Conservation (phyloP, 2,113 vertebrate species). For the Campylomormyrus numenius region DNA sequence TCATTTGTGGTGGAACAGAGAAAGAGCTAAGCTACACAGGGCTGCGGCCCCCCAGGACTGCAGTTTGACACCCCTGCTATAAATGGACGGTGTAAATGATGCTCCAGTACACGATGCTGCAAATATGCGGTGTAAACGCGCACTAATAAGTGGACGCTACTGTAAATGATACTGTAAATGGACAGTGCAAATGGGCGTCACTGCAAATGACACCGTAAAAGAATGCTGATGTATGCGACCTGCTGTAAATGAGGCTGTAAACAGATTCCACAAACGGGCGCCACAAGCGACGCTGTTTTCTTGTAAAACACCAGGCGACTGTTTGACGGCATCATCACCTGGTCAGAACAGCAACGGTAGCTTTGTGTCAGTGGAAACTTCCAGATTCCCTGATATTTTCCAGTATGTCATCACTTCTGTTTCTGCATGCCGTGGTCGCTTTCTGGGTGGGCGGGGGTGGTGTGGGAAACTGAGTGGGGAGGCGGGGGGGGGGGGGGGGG, state of each 20-base stretch:
- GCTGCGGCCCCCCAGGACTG: too few relatives aligned
- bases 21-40: too few relatives aligned
- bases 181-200: neutral
- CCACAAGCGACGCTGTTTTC: neutral
- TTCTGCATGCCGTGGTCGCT: neutral
- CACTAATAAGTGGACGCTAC: neutral
- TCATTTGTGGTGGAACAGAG: too few relatives aligned
- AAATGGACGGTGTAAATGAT: neutral
- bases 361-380: neutral
- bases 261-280: neutral
- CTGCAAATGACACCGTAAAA: neutral
- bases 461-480: neutral
- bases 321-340: neutral
- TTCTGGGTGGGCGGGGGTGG: neutral
- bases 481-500: neutral
- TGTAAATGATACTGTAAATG: neutral
- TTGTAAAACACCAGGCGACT: neutral
- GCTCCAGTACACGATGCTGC: neutral
- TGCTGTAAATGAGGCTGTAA: neutral
- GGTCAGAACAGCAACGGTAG: neutral
- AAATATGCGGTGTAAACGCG: neutral
- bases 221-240: neutral
- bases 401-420: neutral
- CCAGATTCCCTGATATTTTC: neutral
- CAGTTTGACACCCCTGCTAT: too few relatives aligned